Percentiles rank a stretch among this genome's conserved stretches.
phyloP scores from a whole-genome alignment of 2,888 invertebrate species.

The Eristalis pertinax region DNA sequence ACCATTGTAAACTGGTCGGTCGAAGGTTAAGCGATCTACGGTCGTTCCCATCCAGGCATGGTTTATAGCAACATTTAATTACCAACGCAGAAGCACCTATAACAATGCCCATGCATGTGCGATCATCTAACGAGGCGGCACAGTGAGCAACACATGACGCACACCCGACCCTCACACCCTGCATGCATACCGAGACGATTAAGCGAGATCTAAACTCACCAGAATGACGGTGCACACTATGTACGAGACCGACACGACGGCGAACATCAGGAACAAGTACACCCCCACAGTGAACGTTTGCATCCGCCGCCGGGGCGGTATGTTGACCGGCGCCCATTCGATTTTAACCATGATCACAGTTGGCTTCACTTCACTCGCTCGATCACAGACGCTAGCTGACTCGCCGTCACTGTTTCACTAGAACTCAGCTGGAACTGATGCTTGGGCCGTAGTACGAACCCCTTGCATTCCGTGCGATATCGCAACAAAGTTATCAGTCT shows the following conservation, averaged over 20 bases:
- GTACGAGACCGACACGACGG: slow-evolving; percentile 83
- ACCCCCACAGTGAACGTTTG: slow-evolving; percentile 90
- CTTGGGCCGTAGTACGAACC: background rate
- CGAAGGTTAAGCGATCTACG: background rate
- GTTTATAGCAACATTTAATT: background rate
- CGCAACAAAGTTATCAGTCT: background rate
- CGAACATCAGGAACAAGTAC: slow-evolving; percentile 87
- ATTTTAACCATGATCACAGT: slow-evolving; percentile 83
- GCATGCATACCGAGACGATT: background rate
- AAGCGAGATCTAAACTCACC: slow-evolving; percentile 27
- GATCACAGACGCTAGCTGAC: background rate
- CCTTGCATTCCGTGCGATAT: background rate
- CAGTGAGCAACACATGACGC: background rate
- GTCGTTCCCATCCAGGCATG: background rate
- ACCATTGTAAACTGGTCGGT: background rate
- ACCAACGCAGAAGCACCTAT: background rate
- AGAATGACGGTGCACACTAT: slow-evolving; percentile 71
- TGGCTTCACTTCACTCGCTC: background rate
- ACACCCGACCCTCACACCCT: background rate
- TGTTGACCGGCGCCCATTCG: slow-evolving; percentile 91
- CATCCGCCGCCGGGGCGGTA: slow-evolving; percentile 89
- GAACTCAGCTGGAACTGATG: background rate
- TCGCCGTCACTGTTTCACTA: background rate
- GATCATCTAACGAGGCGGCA: background rate
- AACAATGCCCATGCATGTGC: background rate